Percentiles rank a stretch among this genome's conserved stretches.
These are phyloP conservation scores for Triops longicaudatus DNA, from an alignment of 1,140 invertebrate genomes.

Conservation along the genomic window DNA sequence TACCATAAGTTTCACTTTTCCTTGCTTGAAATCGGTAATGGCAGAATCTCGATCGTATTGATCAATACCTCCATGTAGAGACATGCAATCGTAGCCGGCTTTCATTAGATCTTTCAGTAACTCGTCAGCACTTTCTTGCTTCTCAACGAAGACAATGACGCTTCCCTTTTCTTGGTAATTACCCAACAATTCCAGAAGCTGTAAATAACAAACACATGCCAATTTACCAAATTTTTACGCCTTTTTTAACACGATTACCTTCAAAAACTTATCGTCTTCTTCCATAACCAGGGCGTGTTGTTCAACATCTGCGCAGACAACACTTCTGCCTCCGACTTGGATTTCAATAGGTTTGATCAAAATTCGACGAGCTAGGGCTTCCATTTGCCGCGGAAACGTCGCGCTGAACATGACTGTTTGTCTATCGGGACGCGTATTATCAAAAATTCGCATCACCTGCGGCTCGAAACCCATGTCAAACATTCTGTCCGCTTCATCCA, in stretches of 20 bases:
- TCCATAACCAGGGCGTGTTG: conserved; percentile 90
- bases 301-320: conserved; percentile 97
- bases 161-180: conserved; percentile 88
- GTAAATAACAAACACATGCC: neutral
- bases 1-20: conserved; percentile 60
- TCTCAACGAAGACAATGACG: conserved; percentile 96
- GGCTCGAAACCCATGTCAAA: conserved; percentile 99
- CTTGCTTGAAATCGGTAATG: conserved; percentile 95
- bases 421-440: conserved; percentile 91
- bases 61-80: conserved; percentile 97
- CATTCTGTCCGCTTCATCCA: conserved; percentile 99
- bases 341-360: conserved; percentile 93
- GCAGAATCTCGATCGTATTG: conserved; percentile 98
- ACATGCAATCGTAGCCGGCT: conserved; percentile 90
- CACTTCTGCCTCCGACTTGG: conserved; percentile 83
- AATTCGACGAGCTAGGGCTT: conserved; percentile 88
- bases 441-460: conserved; percentile 95
- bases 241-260: conserved; percentile 41
- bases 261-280: conserved; percentile 96
- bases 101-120: conserved; percentile 93
- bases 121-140: conserved; percentile 95
- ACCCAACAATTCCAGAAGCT: conserved; percentile 84
- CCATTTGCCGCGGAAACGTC: conserved; percentile 98
- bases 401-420: conserved; percentile 99
- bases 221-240: neutral